Evolutionary conservation across 1,140 invertebrate genomes (phyloP), one percentile per base, ranked within the genome.

Genomic region (Macrostomum lignano): DNA sequence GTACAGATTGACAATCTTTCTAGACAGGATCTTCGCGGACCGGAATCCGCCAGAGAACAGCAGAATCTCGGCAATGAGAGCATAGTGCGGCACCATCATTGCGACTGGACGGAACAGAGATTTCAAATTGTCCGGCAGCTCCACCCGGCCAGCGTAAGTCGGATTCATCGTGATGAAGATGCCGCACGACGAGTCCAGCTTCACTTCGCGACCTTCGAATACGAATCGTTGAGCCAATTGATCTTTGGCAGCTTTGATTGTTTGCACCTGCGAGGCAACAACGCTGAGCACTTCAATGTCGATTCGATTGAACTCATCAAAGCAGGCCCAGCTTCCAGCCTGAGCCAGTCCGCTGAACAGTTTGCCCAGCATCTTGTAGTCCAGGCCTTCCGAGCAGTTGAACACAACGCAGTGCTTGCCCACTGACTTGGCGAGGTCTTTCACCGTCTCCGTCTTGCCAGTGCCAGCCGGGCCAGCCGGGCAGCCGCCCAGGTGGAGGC

Each of bases 81-180:
- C 71, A 47, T 79, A 79, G 59, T 82, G 73, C 0, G 77, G 77
- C 33, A 81, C 74, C 74, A 81, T 81, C 76, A 81, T 81, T 1
- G 74, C 69, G 35, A 81, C 70, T 0, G 74, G 73, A 31, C 76
- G 63, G 48, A 82, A 82, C 2, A 78, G 48, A 0, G 73, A 72
- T 40, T 55, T 53, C 31, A 57, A 36, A 36, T 57, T 57, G 38
- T 54, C 51, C n/a, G 51, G 51, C 15, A 54, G 41, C 22, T 57
- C 51, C 0, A 73, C 76, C 37, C 73, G 62, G 7, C 23, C 23
- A 58, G 52, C 55, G 45, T 74, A 77, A 25, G 73, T 73, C 0
- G 73, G 73, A 58, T 76, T 76, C 52, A 56, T 58, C 0, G 53
- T 56, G 28, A 56, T 56, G 31, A 56, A 56, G 36, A 49, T 46